Percentiles rank a stretch among this genome's conserved stretches.
Conservation (phyloP, 2,797 vertebrate species). For the Nannoperca obscura region DNA sequence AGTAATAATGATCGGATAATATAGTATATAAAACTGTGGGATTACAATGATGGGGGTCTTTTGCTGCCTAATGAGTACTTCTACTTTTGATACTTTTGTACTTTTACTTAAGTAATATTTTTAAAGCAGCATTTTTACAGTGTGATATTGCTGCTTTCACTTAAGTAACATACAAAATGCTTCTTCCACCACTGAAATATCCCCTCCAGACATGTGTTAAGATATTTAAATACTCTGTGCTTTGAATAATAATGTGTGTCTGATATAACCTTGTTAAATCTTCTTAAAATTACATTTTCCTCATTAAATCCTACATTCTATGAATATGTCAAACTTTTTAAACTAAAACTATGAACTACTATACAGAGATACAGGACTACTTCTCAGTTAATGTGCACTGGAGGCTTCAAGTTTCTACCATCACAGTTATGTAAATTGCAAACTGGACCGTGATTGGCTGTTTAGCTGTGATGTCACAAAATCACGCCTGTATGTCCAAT, state of each 20-base stretch:
- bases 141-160: too few relatives aligned
- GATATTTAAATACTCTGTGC: not conserved
- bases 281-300: not conserved
- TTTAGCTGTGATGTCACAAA: not conserved
- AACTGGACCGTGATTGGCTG: not conserved
- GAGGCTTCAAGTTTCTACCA: not conserved
- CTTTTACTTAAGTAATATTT: too few relatives aligned
- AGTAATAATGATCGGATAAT: too few relatives aligned
- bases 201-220: not conserved
- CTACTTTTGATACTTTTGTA: too few relatives aligned
- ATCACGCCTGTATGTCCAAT: not conserved
- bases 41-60: too few relatives aligned
- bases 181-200: not conserved
- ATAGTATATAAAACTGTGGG: too few relatives aligned
- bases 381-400: not conserved
- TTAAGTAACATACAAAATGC: too few relatives aligned
- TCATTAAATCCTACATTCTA: not conserved
- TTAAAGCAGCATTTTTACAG: too few relatives aligned
- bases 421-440: too few relatives aligned
- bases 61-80: too few relatives aligned
- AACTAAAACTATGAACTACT: too few relatives aligned
- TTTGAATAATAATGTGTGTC: not conserved
- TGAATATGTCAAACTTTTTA: not conserved
- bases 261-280: not conserved
- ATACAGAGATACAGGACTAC: not conserved